These are phyloP conservation scores for Phengaris arion DNA, from an alignment of 2,888 invertebrate species.

Conservation along the genomic window DNA sequence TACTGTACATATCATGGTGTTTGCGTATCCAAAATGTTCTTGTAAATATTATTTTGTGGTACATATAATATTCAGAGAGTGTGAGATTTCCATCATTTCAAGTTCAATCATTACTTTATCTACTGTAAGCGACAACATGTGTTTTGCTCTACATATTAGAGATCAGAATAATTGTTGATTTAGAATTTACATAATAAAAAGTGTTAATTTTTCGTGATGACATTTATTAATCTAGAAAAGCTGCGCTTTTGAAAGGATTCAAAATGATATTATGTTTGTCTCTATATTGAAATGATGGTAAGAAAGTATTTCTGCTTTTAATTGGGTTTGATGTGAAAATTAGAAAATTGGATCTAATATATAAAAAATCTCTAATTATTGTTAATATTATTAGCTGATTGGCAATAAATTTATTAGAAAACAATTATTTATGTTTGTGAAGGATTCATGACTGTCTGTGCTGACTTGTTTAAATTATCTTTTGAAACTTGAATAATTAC, in stretches of 20 bases:
- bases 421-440: slow-evolving; percentile 37
- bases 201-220: no score
- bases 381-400: slow-evolving; percentile 64
- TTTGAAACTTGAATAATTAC: background rate
- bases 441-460: slow-evolving; percentile 3
- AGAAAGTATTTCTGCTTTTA: background rate
- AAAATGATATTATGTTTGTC: background rate
- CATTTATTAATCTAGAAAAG: no score
- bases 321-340: slow-evolving; percentile 45
- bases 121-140: no score
- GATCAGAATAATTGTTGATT: no score
- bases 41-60: slow-evolving; percentile 58
- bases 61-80: slow-evolving; percentile 10
- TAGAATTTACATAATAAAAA: no score
- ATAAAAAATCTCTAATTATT: slow-evolving; percentile 55
- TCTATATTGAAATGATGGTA: slow-evolving; percentile 7
- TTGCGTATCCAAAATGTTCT: slow-evolving; percentile 50
- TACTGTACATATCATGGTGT: slow-evolving; percentile 71
- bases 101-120: background rate
- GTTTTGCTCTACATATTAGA: no score
- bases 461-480: background rate
- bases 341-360: slow-evolving; percentile 44
- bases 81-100: slow-evolving; percentile 17
- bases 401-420: slow-evolving; percentile 70
- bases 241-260: background rate